Evolutionary conservation across 1,140 invertebrate genomes (phyloP).

Genomic region (Drosophila carrolli): DNA sequence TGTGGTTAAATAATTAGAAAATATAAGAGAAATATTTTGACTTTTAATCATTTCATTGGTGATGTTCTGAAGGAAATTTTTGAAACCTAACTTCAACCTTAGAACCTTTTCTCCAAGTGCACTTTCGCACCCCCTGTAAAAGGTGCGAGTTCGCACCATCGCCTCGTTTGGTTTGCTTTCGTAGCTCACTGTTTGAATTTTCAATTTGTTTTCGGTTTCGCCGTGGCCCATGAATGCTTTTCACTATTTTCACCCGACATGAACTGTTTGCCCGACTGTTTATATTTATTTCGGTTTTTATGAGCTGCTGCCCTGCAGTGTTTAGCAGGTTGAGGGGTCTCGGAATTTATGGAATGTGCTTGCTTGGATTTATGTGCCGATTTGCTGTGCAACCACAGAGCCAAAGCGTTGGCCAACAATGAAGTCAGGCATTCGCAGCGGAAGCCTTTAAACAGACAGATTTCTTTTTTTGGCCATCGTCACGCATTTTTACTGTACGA

Average conservation of each 20-base stretch:
- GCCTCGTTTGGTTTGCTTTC: conserved; percentile 18
- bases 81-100: fast-evolving
- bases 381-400: conserved; percentile 3
- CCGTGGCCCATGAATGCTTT: conserved; percentile 54
- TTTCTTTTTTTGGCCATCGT: conserved; percentile 14
- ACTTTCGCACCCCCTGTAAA: not conserved
- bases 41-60: too few relatives aligned
- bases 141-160: conserved; percentile 18
- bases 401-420: not conserved
- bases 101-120: conserved; percentile 3
- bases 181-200: conserved; percentile 35
- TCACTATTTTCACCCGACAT: conserved; percentile 67
- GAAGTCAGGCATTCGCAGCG: not conserved
- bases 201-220: conserved; percentile 36
- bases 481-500: conserved; percentile 9
- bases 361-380: conserved; percentile 15
- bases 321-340: conserved; percentile 15
- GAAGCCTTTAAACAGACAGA: conserved; percentile 4
- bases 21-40: too few relatives aligned
- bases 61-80: not conserved
- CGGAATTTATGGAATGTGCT: conserved; percentile 57
- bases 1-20: too few relatives aligned
- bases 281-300: conserved; percentile 18
- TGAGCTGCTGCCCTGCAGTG: conserved; percentile 3
- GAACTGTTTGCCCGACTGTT: conserved; percentile 18